Base-by-base conservation (phyloP, 1,140 invertebrate genomes). In the Hestina assimilis region DNA sequence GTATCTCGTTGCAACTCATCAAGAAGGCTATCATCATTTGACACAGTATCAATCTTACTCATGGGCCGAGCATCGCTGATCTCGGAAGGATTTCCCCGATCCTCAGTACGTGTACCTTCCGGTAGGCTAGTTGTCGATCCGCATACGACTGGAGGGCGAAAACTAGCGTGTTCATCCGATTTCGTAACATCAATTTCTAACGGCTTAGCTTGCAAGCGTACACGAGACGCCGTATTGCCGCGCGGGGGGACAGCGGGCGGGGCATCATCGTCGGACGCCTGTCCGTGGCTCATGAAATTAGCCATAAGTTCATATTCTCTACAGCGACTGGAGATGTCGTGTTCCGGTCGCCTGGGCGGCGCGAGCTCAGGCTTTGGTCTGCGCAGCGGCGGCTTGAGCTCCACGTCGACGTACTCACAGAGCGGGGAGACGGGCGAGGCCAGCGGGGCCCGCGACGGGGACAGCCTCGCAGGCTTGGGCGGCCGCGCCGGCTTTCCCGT, bases 261-360 rank as follows among this genome's bases (percentile, higher is more conserved):
- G 6, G 69, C 59, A 9, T 79, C 81, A 21, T 79, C 74, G 24
- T 69, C 72, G 6, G 60, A 42, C 21, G 59, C 29, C n/a, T 75
- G 73, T 23, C 79, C 67, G 51, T 70, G 72, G 28, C 78, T 84
- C 62, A 69, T 79, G 45, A 89, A 89, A 63, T 89, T 71, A 1
- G 79, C 67, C 84, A 89, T 87, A 14, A 89, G 67, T 51, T 89
- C 85, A 61, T 89, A 88, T 62, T 89, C 87, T 21, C 70, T 73
- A 47, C 85, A 89, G 23, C 80, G 71, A 46, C 65, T 63, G 4
- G 65, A 59, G 9, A 64, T 21, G 7, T 74, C 69, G 11, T 54
- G 33, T 4, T 69, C 58, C 17, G 56, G 60, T 24, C 61, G 63
- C 38, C 54, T 59, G 40, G 63, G 60, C 33, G 50, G 53, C 5